Evolutionary conservation across 2,797 vertebrate genomes (phyloP).

Genomic region (Pangasius sanitwongsei): DNA sequence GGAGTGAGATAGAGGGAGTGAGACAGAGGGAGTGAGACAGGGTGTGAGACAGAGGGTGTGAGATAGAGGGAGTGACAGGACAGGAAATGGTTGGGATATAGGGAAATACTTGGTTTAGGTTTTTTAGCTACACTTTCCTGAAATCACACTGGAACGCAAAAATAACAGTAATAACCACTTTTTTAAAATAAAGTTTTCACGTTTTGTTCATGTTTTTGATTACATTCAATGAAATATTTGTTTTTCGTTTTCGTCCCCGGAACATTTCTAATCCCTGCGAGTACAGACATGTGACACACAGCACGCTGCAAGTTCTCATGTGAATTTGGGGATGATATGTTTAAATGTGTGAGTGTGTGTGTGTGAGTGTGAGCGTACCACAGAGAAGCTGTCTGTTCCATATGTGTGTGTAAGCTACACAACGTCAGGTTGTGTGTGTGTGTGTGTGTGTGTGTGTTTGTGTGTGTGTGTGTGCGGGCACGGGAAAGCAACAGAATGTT

Average conservation of each 20-base stretch:
- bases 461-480: background rate
- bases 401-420: background rate
- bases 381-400: too few relatives aligned
- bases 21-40: background rate
- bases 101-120: background rate
- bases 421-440: too few relatives aligned
- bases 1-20: background rate
- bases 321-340: background rate
- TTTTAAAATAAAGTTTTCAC: background rate
- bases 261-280: background rate
- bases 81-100: background rate
- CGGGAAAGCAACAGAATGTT: background rate
- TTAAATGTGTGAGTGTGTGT: background rate
- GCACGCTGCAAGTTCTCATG: background rate
- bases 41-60: too few relatives aligned
- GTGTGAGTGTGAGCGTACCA: background rate
- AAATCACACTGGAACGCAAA: background rate
- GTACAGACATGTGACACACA: background rate
- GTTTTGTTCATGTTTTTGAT: background rate
- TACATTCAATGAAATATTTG: background rate
- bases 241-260: background rate
- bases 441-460: too few relatives aligned
- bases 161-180: background rate
- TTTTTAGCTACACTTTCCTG: background rate
- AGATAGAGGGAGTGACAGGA: background rate